phyloP scores from a whole-genome alignment of 2,113 vertebrate species.

The Alethe diademata region DNA sequence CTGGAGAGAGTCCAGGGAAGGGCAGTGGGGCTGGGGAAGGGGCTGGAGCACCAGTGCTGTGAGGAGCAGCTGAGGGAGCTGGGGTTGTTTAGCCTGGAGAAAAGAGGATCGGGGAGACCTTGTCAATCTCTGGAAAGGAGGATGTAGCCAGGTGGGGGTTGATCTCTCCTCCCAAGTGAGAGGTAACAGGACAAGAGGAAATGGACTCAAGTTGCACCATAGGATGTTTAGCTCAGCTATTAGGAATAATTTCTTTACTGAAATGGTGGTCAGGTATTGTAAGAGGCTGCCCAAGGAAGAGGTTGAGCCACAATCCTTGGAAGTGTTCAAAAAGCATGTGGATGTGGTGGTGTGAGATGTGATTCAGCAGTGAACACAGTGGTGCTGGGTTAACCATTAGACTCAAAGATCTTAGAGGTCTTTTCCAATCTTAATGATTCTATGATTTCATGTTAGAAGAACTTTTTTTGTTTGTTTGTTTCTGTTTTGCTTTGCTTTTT shows the following conservation, averaged over 20 bases:
- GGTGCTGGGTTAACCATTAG: neutral
- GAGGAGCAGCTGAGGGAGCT: neutral
- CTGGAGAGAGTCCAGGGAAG: neutral
- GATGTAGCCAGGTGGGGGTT: too few relatives aligned
- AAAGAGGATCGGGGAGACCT: neutral
- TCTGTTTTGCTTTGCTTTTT: neutral
- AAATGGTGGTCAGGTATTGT: neutral
- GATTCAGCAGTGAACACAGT: neutral
- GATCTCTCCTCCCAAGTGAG: neutral
- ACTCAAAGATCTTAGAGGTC: neutral
- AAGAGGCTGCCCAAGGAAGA: neutral
- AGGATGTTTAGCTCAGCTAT: neutral
- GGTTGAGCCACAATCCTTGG: neutral
- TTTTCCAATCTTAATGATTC: neutral
- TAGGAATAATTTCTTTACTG: neutral
- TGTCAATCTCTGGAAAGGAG: neutral
- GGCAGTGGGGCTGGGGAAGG: fast-evolving
- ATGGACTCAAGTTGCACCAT: neutral
- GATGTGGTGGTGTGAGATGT: neutral
- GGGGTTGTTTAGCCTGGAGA: neutral
- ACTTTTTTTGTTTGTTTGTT: neutral
- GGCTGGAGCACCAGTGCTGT: neutral
- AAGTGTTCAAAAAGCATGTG: fast-evolving
- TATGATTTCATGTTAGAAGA: neutral
- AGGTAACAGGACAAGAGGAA: neutral